Evolutionary conservation across 64 coral and sea anemone genomes (phyloP).

Genomic region (Acropora yongei): DNA sequence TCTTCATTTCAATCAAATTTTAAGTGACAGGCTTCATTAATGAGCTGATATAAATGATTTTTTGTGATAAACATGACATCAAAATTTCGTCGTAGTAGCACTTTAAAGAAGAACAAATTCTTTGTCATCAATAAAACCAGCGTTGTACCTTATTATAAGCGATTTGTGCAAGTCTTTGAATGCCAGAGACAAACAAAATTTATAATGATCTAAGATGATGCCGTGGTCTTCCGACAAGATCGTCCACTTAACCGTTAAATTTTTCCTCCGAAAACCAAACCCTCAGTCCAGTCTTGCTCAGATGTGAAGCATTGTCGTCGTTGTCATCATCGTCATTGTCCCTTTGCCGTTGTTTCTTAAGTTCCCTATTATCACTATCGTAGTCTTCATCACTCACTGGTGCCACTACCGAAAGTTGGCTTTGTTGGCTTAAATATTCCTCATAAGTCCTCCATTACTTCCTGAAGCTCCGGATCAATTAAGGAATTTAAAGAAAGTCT

Average conservation of each 20-base stretch:
- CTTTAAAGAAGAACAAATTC: constrained; percentile 8
- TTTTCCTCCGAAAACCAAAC: neutral
- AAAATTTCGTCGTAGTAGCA: too few relatives aligned
- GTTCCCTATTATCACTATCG: neutral
- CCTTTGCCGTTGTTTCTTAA: neutral
- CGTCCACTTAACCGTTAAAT: neutral
- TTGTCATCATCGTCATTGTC: too few relatives aligned
- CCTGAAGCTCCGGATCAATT: too few relatives aligned
- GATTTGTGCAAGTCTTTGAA: neutral
- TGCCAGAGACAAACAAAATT: neutral
- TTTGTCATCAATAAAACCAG: neutral
- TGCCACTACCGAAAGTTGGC: too few relatives aligned
- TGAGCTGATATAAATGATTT: too few relatives aligned
- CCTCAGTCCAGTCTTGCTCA: neutral
- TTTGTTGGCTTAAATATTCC: too few relatives aligned
- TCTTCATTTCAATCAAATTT: too few relatives aligned
- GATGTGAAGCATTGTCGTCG: neutral
- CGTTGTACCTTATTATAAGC: neutral
- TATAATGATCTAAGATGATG: neutral
- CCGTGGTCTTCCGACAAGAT: neutral
- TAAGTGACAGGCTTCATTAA: too few relatives aligned
- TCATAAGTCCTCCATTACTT: too few relatives aligned
- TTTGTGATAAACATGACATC: too few relatives aligned
- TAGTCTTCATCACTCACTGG: too few relatives aligned
- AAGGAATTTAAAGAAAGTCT: too few relatives aligned